Conservation (phyloP, 2,888 invertebrate species). For the Apamea epomidion region DNA sequence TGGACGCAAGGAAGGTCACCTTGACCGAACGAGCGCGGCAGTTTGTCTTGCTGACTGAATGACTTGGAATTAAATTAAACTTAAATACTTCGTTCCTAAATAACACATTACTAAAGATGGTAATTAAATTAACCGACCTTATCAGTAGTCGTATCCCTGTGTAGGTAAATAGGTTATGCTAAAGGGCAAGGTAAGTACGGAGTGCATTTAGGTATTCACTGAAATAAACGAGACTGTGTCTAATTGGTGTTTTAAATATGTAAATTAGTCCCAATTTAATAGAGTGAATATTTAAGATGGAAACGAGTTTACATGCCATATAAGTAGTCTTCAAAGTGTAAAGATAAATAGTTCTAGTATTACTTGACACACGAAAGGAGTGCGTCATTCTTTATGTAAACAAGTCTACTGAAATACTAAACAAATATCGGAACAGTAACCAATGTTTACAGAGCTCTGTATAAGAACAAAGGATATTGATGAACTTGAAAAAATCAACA, state of each 20-base stretch:
- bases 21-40: slow-evolving; percentile 81
- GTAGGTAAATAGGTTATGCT: slow-evolving; percentile 37
- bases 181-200: not conserved
- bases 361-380: slow-evolving; percentile 69
- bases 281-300: not conserved
- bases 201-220: slow-evolving; percentile 3
- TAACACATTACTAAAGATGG: slow-evolving; percentile 52
- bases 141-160: slow-evolving; percentile 46
- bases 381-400: slow-evolving; percentile 77
- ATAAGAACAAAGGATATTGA: slow-evolving; percentile 78
- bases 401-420: slow-evolving; percentile 70
- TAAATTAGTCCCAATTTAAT: slow-evolving; percentile 5
- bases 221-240: not conserved
- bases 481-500: slow-evolving; percentile 80
- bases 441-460: slow-evolving; percentile 73
- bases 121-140: slow-evolving; percentile 65
- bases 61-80: slow-evolving; percentile 68
- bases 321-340: slow-evolving; percentile 4
- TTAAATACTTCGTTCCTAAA: slow-evolving; percentile 58
- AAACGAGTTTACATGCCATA: slow-evolving; percentile 7
- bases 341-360: slow-evolving; percentile 65
- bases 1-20: slow-evolving; percentile 85
- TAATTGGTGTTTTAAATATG: slow-evolving; percentile 6
- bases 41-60: slow-evolving; percentile 75
- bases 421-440: slow-evolving; percentile 71